Conservation (phyloP, 2,797 vertebrate genomes). For the Manis javanica region DNA sequence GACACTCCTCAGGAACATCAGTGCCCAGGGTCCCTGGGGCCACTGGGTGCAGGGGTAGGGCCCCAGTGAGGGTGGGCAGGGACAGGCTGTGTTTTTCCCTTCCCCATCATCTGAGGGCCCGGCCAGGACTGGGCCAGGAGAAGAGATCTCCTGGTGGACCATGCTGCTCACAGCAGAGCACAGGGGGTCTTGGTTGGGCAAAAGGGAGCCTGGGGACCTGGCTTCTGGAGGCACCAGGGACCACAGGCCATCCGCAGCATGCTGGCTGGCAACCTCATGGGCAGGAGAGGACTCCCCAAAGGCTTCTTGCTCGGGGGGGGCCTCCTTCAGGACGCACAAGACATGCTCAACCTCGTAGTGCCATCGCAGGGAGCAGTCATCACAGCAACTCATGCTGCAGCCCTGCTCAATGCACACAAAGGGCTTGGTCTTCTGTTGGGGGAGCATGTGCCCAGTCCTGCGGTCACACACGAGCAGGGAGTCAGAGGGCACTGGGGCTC, state of each 20-base stretch:
- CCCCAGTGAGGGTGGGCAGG: neutral
- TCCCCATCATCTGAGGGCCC: neutral
- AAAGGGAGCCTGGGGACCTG: constrained; percentile 39
- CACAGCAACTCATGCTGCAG: constrained; percentile 87
- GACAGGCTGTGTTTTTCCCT: neutral
- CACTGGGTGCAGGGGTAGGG: neutral
- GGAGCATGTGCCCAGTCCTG: constrained; percentile 87
- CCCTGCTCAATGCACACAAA: constrained; percentile 85
- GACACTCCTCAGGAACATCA: neutral
- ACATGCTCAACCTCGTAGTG: constrained; percentile 86
- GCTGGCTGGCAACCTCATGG: neutral
- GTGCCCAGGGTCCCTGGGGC: neutral
- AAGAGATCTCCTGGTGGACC: constrained; percentile 75
- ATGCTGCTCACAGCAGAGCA: constrained; percentile 74
- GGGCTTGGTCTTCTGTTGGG: constrained; percentile 87
- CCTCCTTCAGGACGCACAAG: constrained; percentile 72
- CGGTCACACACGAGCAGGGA: neutral
- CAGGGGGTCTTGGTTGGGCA: constrained; percentile 77
- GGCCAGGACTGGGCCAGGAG: neutral
- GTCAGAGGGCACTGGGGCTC: rapidly evolving
- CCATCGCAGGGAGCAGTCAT: constrained; percentile 84
- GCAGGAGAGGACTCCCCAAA: neutral
- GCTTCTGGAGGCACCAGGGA: neutral
- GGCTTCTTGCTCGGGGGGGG: constrained; percentile 23
- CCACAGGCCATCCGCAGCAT: neutral